phyloP scores from a whole-genome alignment of 2,113 vertebrate species.

The Prolemur simus region DNA sequence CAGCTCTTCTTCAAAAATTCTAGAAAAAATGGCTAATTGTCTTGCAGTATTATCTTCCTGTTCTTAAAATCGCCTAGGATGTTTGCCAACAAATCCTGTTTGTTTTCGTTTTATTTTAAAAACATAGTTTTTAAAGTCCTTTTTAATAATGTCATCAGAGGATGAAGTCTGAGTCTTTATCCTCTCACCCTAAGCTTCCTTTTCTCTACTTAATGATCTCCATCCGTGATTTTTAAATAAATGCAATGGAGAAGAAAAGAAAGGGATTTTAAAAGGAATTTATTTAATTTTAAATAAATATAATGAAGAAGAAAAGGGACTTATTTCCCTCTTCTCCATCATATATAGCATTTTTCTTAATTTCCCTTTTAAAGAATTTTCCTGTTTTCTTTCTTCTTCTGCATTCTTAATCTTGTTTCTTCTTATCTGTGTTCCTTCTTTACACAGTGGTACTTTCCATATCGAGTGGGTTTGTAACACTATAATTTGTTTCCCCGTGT shows the following conservation, averaged over 20 bases:
- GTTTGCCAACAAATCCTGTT: neutral
- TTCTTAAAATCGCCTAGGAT: conserved; percentile 4
- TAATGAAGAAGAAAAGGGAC: neutral
- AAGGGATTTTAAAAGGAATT: neutral
- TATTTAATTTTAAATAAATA: neutral
- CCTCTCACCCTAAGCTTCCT: neutral
- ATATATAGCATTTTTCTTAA: neutral
- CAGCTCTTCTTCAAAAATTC: neutral
- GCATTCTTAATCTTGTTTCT: neutral
- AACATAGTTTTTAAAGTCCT: neutral
- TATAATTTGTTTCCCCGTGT: neutral
- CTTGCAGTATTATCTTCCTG: neutral
- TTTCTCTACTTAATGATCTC: neutral
- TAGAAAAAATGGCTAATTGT: neutral
- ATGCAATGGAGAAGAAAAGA: neutral
- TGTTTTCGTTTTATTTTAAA: neutral
- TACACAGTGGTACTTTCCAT: neutral
- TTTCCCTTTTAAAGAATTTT: neutral
- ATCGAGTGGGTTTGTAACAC: neutral
- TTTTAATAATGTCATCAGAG: neutral
- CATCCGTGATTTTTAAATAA: neutral
- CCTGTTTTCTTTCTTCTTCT: neutral
- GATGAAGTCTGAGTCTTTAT: neutral
- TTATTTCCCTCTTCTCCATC: neutral
- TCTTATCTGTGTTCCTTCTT: neutral